phyloP scores from a whole-genome alignment of 2,888 invertebrate genomes.

The Cecidostiba fungosa region DNA sequence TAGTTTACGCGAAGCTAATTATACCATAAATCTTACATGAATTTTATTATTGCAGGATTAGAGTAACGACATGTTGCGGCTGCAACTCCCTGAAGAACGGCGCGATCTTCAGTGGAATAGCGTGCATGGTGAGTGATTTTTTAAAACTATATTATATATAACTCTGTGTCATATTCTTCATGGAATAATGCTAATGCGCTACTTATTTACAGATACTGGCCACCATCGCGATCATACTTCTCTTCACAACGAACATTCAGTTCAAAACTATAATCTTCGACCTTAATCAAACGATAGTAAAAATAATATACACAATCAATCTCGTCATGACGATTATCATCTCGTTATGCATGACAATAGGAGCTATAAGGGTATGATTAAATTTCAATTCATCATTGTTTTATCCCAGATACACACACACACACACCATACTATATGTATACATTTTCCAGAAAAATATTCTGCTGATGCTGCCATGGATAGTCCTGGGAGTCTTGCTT shows the following conservation, averaged over 20 bases:
- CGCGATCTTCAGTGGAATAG: constrained; percentile 86
- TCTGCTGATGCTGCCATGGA: constrained; percentile 92
- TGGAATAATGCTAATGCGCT: constrained; percentile 82
- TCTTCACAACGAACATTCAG: constrained; percentile 85
- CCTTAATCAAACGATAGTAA: constrained; percentile 86
- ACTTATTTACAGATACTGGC: constrained; percentile 82
- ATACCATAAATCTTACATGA: not conserved
- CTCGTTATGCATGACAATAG: constrained; percentile 88
- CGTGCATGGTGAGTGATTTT: constrained; percentile 85
- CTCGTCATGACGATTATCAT: constrained; percentile 91
- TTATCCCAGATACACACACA: too few relatives aligned
- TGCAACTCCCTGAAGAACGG: constrained; percentile 88
- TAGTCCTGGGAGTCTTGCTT: constrained; percentile 90
- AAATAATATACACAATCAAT: constrained; percentile 90
- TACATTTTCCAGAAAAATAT: constrained; percentile 86
- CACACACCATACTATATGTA: not conserved
- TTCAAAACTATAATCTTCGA: constrained; percentile 91
- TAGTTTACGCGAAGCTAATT: too few relatives aligned
- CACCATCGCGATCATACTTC: constrained; percentile 86
- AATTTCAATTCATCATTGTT: not conserved
- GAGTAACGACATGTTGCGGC: constrained; percentile 86
- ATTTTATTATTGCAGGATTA: constrained; percentile 75
- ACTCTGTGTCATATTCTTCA: not conserved
- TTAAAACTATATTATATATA: not conserved
- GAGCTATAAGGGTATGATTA: constrained; percentile 87